Base-by-base conservation (phyloP, 2,888 invertebrate genomes). In the Parelbella ahira region DNA sequence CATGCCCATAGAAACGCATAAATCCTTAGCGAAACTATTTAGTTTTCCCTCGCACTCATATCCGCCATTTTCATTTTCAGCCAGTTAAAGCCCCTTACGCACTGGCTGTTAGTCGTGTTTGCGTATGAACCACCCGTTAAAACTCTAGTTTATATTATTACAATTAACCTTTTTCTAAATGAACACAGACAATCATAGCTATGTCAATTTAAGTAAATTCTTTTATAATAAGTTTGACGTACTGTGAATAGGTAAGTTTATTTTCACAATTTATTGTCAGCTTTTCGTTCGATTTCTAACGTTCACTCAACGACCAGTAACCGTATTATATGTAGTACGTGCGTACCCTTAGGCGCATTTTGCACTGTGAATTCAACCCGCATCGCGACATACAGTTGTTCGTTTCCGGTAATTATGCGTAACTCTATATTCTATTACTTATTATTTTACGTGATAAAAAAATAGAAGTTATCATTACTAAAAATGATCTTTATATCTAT, bases 351-450 rank as follows among this genome's bases (percentile, higher is more conserved):
- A 32, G 21, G 3, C 11, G 9, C 20, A 24, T 23, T 24, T 34
- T 21, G 13, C 13, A 9, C 21, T 21, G 15, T 23, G 4, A 7
- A 30, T 23, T 4, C 28, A 23, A 9, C 37, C 37, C 37, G 28
- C 37, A 29, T 38, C 13, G 12, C 25, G 19, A 7, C 11, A n/a
- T 38, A 23, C 21, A 33, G 18, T 11, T 23, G 13, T 30, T 29
- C 48, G 49, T 52, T 56, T 58, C 58, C 56, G 45, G 52, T 56
- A 53, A 57, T 60, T 60, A 56, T 51, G 49, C 50, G 55, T 56
- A 51, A 53, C 50, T 58, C 51, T 58, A 56, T 53, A 55, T 52
- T 46, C 37, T 37, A 42, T 37, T 37, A 32, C 44, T 45, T 39
- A 41, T 37, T 37, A 37, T 37, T 37, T 30, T 9, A 30, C 12